These are phyloP conservation scores for Pterois miles DNA, from an alignment of 2,797 vertebrate genomes.

Conservation along the genomic window DNA sequence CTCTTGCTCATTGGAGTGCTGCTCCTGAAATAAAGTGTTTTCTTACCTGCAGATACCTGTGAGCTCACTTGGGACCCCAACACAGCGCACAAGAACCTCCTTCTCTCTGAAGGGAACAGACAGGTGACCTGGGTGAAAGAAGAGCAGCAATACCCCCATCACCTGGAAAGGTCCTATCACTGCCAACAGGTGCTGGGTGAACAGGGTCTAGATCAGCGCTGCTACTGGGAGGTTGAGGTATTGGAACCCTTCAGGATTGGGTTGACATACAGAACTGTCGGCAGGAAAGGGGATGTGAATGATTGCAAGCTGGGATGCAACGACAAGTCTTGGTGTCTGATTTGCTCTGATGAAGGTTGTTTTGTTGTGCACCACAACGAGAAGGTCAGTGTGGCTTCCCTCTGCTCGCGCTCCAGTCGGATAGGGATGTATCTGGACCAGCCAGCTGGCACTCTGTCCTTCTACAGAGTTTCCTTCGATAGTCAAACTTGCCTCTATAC, in stretches of 20 bases:
- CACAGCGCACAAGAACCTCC: conserved; percentile 24
- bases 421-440: conserved; percentile 45
- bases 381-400: accelerated
- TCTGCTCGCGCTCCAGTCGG: not conserved
- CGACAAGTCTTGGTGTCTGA: conserved; percentile 51
- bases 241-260: conserved; percentile 19
- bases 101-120: conserved; percentile 42
- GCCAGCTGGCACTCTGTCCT: conserved; percentile 37
- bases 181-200: conserved; percentile 26
- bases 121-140: conserved; percentile 35
- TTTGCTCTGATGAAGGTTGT: not conserved
- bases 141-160: not conserved
- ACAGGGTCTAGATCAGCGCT: conserved; percentile 32
- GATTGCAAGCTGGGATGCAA: conserved; percentile 15
- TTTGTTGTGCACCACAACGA: not conserved
- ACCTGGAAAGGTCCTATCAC: not conserved
- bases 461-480: conserved; percentile 48
- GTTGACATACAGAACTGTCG: not conserved
- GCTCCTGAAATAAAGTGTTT: not conserved
- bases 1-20: not conserved
- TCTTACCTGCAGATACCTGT: conserved; percentile 42
- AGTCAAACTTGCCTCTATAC: conserved; percentile 14
- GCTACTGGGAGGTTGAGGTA: conserved; percentile 50
- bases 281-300: not conserved
- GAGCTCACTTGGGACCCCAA: conserved; percentile 35